phyloP scores from a whole-genome alignment of 2,797 vertebrate genomes.

The Masticophis lateralis region DNA sequence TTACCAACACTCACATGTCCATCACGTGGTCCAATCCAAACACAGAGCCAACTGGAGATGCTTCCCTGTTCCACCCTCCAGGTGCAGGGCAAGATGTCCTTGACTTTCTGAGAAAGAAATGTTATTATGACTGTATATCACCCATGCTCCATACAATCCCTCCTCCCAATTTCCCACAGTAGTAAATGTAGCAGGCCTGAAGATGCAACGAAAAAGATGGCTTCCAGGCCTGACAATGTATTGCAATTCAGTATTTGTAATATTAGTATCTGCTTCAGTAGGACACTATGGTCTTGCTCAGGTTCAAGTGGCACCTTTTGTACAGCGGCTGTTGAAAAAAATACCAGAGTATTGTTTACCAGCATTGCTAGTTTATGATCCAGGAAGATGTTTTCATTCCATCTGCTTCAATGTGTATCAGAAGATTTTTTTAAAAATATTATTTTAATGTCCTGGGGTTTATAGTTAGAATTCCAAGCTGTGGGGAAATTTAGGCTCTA shows the following conservation, averaged over 20 bases:
- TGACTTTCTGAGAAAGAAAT: too few species aligned
- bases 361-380: slow-evolving; percentile 31
- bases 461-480: neutral
- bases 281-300: neutral
- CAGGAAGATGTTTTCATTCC: neutral
- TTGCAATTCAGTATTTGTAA: neutral
- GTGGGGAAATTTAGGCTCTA: neutral
- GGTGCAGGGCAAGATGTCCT: too few species aligned
- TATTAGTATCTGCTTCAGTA: neutral
- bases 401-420: slow-evolving; percentile 23
- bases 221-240: neutral
- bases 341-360: neutral
- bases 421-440: slow-evolving; percentile 7
- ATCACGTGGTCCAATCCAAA: too few species aligned
- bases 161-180: too few species aligned
- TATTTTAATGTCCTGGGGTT: neutral
- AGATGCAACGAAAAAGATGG: too few species aligned
- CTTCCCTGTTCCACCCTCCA: too few species aligned
- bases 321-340: neutral
- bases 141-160: too few species aligned
- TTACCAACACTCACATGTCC: too few species aligned
- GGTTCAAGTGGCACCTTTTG: neutral
- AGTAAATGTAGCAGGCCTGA: too few species aligned
- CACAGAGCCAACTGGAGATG: too few species aligned
- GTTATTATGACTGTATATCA: too few species aligned